Evolutionary conservation across 2,797 vertebrate species (phyloP), one percentile per base, ranked within the genome.

Genomic region (Paedocypris micromegethes): DNA sequence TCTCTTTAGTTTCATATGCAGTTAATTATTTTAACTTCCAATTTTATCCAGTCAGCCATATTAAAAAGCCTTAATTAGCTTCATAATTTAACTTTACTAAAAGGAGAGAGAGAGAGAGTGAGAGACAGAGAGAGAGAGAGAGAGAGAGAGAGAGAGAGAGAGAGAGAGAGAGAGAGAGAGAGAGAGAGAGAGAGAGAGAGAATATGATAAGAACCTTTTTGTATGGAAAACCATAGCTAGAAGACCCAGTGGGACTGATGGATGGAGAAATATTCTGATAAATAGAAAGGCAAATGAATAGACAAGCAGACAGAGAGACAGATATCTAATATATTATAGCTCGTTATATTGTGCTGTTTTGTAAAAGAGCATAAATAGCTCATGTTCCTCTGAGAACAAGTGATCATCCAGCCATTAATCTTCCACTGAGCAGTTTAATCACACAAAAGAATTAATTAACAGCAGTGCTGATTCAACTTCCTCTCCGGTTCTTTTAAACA

Each of bases 371-470:
- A 4, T 53, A 56, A 47, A 70, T 63, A 45, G 52, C 46, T 63
- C 63, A 23, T 40, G 52, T 8, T 42, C 46, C 53, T 70, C 53
- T 70, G 47, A 63, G 59, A 53, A 57, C 47, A n/a, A 7, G 40
- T 2, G 4, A 64, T 64, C 23, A 64, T 57, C 60, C 58, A 44
- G 43, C 37, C 59, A 63, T 63, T 70, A 63, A 70, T 57, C 60
- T 70, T 70, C 53, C 6, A 5, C 5, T 40, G 59, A 49, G 68
- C 60, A 70, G 68, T 37, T 50, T 70, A 70, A 70, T 70, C 68
- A 70, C 53, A 70, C 60, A 50, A 9, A 58, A 70, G 1, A 70
- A 70, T 70, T 64, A 57, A 70, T 70, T 57, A 70, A 57, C 40
- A 40, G 58, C 55, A 45, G 55, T 3, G n/a, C 9, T 0, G 2